Evolutionary conservation across 2,113 vertebrate species (phyloP).

Genomic region (Nycticorax nycticorax): DNA sequence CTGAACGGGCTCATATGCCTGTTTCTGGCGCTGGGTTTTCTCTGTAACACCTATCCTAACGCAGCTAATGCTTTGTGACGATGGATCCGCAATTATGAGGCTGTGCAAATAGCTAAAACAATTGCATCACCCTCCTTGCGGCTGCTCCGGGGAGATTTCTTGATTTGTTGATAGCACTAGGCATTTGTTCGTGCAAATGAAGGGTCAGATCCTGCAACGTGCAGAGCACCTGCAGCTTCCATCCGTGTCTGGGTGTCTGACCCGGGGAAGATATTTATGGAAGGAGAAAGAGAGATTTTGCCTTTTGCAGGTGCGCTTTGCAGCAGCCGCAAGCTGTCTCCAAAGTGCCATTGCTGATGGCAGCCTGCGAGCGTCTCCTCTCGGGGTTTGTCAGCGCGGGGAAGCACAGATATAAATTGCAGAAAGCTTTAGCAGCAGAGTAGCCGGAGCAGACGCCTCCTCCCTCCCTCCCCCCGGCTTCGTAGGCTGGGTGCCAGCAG

Average conservation of each 20-base stretch:
- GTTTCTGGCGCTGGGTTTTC: background rate
- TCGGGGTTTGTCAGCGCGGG: background rate
- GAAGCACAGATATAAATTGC: background rate
- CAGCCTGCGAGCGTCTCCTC: background rate
- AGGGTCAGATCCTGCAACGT: background rate
- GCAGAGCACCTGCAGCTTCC: background rate
- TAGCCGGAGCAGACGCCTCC: background rate
- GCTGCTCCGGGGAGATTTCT: background rate
- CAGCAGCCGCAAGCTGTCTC: background rate
- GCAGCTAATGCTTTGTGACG: background rate
- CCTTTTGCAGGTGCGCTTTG: background rate
- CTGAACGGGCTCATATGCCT: background rate
- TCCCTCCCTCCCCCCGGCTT: background rate
- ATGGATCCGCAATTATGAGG: background rate
- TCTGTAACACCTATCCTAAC: background rate
- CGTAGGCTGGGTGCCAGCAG: background rate
- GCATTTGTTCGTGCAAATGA: background rate
- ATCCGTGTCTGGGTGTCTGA: background rate
- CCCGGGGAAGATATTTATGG: background rate
- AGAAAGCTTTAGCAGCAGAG: background rate
- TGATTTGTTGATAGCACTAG: background rate
- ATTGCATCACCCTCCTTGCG: background rate
- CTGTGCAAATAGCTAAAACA: constrained; percentile 1
- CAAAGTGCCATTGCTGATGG: background rate
- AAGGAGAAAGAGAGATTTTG: background rate